Evolutionary conservation across 2,797 vertebrate genomes (phyloP), one percentile per base, ranked within the genome.

Genomic region (Gymnodraco acuticeps): DNA sequence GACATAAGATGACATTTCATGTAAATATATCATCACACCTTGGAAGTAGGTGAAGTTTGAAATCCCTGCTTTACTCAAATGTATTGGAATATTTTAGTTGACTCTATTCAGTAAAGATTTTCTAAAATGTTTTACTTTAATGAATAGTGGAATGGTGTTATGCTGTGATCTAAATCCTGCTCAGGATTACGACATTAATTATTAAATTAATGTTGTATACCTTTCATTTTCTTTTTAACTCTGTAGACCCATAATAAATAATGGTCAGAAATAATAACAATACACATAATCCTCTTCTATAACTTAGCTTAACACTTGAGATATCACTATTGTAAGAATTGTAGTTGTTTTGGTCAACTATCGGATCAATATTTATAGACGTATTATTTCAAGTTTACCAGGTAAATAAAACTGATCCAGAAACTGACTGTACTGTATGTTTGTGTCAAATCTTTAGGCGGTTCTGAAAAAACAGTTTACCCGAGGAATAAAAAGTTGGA

Each of bases 401-500:
- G 19, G 27, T 60, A 10, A 23, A 38, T 47, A 61, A 16, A 64
- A 47, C 33, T 17, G 20, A 59, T 10, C n/a, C 17, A 64, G 15
- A 43, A 16, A 52, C 31, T 81, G 15, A 38, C 20, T 42, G 16
- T 12, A 17, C 14, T 81, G 11, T 17, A 4, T 53, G 19, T 63
- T 6, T 73, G 20, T 82, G 15, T 75, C 7, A 80, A 7, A 19
- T 27, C 52, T 38, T 73, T 71, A 94, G 93, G 73, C 41, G 63
- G 19, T 27, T 65, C 78, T 23, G 80, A 54, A 64, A 4, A 79
- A n/a, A 61, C 80, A 73, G 33, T 14, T 27, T 85, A 85, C 67
- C 55, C 64, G 64, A 83, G 83, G 70, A 91, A 93, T 64, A 82
- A 91, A 52, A 91, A 90, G 43, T 85, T 97, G 82, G 96, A 96